phyloP scores from a whole-genome alignment of 2,797 vertebrate species.

The Gorsachius magnificus region DNA sequence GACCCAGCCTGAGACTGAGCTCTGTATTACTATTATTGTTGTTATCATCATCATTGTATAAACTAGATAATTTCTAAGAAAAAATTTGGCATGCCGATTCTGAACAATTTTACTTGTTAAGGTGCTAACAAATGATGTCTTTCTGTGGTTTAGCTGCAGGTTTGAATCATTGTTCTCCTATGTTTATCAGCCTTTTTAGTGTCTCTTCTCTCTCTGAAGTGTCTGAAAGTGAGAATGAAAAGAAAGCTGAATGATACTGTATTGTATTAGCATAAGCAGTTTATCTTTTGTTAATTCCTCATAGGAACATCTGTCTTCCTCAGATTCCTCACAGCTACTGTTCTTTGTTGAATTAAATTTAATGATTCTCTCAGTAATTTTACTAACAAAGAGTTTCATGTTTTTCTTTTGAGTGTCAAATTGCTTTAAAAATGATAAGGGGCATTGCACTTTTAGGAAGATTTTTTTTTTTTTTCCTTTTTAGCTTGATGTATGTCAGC shows the following conservation, averaged over 20 bases:
- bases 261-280: background rate
- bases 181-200: background rate
- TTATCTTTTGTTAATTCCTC: background rate
- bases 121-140: background rate
- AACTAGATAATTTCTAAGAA: background rate
- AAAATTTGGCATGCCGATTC: background rate
- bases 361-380: slow-evolving; percentile 5
- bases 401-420: background rate
- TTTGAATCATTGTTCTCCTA: background rate
- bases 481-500: background rate
- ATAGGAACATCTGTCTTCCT: background rate
- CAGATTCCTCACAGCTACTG: background rate
- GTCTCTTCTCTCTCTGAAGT: background rate
- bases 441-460: background rate
- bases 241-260: background rate
- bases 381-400: background rate
- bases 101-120: background rate
- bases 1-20: background rate
- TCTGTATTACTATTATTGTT: background rate
- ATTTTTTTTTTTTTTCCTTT: background rate
- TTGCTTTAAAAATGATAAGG: background rate
- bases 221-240: background rate
- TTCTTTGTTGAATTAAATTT: background rate
- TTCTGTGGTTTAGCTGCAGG: background rate
- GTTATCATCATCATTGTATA: background rate